Base-by-base conservation (phyloP, 2,797 vertebrate genomes). In the Fistularia tabacaria region DNA sequence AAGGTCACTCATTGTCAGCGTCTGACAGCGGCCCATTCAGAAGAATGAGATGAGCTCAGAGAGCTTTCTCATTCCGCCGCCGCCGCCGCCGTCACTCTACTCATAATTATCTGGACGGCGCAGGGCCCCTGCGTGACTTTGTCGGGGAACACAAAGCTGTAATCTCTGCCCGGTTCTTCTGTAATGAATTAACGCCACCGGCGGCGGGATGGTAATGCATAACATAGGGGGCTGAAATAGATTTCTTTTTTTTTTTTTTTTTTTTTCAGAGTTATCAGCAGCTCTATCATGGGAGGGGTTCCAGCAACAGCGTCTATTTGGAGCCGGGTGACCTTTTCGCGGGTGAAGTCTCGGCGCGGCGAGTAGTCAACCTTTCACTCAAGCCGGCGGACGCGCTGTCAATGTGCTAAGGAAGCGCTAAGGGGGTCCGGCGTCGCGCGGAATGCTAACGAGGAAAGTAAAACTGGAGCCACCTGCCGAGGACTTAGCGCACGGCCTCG, bases 1-100 rank as follows among this genome's bases (percentile, higher is more conserved):
- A 89, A 87, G 88, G 88, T 88, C 84, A 86, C 69, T 84, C 86
- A 84, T 88, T 87, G 85, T 87, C 84, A 85, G 74, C 55, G 57
- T 84, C 64, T 76, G 83, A 85, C 85, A 86, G 79, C 80, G 81
- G 66, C 82, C 79, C 85, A 85, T 84, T 84, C 71, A 83, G 69
- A 80, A 82, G 79, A 85, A 80, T 82, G 79, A 87, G 86, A 83
- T 80, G 84, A 82, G 83, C 83, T 83, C 64, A 64, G 79, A 85
- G 82, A 80, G 80, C 61, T 67, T 84, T 85, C 72, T 88, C 69
- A 83, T 86, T 84, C 79, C 71, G 77, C 76, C 76, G 69, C 79
- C 42, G 59, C 63, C 63, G 74, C 80, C 86, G 25, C 25, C 25
- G 25, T 5, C 25, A 5, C 85, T 85, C 66, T 48, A 79, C 80